Conservation (phyloP, 2,888 invertebrate genomes). For the Hybos culiciformis region DNA sequence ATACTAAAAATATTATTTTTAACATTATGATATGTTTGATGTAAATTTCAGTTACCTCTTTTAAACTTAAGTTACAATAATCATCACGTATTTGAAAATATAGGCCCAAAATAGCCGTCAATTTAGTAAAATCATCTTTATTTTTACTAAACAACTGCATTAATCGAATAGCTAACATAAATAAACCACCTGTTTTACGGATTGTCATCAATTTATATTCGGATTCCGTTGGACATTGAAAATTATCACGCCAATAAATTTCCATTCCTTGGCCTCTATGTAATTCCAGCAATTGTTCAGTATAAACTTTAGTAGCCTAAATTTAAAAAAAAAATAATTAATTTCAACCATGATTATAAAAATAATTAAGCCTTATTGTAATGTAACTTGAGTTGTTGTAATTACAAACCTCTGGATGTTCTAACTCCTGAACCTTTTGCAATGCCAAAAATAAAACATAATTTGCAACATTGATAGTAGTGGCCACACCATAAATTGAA, state of each 20-base stretch:
- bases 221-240: constrained; percentile 84
- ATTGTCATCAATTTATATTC: constrained; percentile 92
- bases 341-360: too few relatives aligned
- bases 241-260: constrained; percentile 95
- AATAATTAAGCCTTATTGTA: too few relatives aligned
- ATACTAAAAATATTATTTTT: constrained; percentile 48
- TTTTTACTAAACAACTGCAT: constrained; percentile 91
- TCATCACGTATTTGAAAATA: constrained; percentile 97
- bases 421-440: constrained; percentile 67
- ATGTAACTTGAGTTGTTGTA: too few relatives aligned
- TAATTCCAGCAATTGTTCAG: constrained; percentile 82
- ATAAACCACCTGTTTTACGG: constrained; percentile 90
- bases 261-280: constrained; percentile 97
- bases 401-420: constrained; percentile 80
- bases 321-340: not conserved
- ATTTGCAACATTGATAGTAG: constrained; percentile 93
- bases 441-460: constrained; percentile 85
- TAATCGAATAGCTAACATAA: constrained; percentile 83
- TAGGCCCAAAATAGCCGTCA: constrained; percentile 76
- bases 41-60: constrained; percentile 52
- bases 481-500: constrained; percentile 88
- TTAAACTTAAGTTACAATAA: constrained; percentile 76
- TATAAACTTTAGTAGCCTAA: constrained; percentile 67
- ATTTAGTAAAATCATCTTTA: constrained; percentile 67
- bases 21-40: constrained; percentile 4